Conservation (phyloP, 2,888 invertebrate species). For the Tetheella fluctuosa region DNA sequence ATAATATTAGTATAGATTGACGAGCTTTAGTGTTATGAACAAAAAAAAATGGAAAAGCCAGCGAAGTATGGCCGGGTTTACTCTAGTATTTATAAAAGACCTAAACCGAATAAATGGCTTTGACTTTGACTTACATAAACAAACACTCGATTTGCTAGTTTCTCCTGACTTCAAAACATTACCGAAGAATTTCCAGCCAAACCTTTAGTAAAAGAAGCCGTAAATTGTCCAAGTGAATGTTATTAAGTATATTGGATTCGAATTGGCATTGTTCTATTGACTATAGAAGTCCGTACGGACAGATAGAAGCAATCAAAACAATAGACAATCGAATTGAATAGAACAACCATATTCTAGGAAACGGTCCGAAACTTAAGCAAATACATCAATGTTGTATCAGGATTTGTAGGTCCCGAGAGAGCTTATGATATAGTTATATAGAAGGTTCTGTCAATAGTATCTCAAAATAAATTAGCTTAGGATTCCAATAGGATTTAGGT, state of each 20-base stretch:
- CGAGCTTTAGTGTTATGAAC: too few relatives aligned
- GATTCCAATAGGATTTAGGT: too few relatives aligned
- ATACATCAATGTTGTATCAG: not conserved
- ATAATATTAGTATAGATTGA: too few relatives aligned
- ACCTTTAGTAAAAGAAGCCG: not conserved
- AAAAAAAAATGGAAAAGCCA: too few relatives aligned
- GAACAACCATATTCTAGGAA: conserved; percentile 3
- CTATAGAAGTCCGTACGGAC: not conserved
- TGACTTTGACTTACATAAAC: too few relatives aligned
- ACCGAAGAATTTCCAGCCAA: too few relatives aligned
- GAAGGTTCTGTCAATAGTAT: not conserved
- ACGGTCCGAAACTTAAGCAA: not conserved
- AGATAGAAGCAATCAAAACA: not conserved
- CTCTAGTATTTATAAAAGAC: too few relatives aligned
- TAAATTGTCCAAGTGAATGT: not conserved
- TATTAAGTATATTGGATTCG: not conserved
- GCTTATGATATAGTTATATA: not conserved
- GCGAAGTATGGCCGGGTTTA: too few relatives aligned
- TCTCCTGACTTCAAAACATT: too few relatives aligned
- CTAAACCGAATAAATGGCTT: too few relatives aligned
- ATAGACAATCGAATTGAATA: not conserved
- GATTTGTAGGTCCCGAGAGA: not conserved
- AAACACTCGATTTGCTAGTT: too few relatives aligned
- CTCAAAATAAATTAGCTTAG: not conserved
- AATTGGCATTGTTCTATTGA: not conserved